Percentiles rank a stretch among this genome's conserved stretches.
phyloP scores from a whole-genome alignment of 2,888 invertebrate species.

The Zelleria hepariella region DNA sequence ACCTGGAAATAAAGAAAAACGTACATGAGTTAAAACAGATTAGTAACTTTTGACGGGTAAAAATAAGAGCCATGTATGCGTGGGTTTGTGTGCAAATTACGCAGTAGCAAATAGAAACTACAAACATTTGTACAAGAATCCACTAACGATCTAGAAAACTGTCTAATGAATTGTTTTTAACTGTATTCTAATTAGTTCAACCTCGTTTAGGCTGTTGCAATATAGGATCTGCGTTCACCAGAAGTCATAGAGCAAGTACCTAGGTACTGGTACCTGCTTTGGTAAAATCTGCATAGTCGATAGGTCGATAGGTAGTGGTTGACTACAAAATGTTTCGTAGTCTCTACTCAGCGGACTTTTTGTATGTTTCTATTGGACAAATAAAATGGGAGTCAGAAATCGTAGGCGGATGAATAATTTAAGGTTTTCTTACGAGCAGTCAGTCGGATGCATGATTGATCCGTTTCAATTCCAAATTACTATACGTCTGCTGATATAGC shows the following conservation, averaged over 20 bases:
- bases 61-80: no score
- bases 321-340: neutral
- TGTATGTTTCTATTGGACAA: neutral
- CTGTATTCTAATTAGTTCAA: slow-evolving; percentile 23
- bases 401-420: neutral
- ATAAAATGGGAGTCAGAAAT: neutral
- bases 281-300: no score
- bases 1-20: neutral
- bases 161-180: neutral
- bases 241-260: neutral
- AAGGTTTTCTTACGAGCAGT: neutral
- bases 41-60: no score
- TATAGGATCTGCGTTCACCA: neutral
- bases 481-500: slow-evolving; percentile 31
- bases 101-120: neutral
- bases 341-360: slow-evolving; percentile 3
- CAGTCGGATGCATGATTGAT: neutral
- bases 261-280: slow-evolving; percentile 1
- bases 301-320: neutral
- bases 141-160: neutral
- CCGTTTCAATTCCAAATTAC: neutral
- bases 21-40: neutral
- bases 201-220: slow-evolving; percentile 17
- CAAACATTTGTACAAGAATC: neutral
- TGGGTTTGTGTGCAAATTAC: neutral